phyloP scores from a whole-genome alignment of 2,797 vertebrate genomes.

The Todus mexicanus region DNA sequence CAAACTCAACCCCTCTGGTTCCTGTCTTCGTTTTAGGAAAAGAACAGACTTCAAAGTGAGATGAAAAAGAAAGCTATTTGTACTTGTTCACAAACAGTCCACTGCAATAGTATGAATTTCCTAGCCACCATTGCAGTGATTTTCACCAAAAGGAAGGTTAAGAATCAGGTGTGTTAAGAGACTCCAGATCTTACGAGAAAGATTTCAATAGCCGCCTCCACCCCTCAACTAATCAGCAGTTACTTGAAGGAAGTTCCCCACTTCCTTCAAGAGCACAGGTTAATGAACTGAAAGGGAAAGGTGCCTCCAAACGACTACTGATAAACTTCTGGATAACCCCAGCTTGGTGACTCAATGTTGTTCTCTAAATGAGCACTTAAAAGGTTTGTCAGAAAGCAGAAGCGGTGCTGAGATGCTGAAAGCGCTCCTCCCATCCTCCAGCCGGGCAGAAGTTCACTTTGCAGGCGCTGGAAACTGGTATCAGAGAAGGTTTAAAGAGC shows the following conservation, averaged over 20 bases:
- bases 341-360: slow-evolving; percentile 5
- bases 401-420: neutral
- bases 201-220: neutral
- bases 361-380: neutral
- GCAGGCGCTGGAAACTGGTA: neutral
- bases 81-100: neutral
- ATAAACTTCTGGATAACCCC: neutral
- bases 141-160: neutral
- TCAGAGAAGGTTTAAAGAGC: neutral
- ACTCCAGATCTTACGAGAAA: neutral
- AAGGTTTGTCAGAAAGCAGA: neutral
- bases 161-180: neutral
- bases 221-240: neutral
- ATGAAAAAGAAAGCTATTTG: neutral
- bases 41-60: neutral
- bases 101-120: neutral
- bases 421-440: neutral
- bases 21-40: slow-evolving; percentile 6
- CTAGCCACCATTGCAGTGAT: neutral
- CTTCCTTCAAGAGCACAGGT: neutral
- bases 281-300: slow-evolving; percentile 8
- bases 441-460: neutral
- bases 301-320: neutral
- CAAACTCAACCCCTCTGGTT: neutral
- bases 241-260: neutral